A percentile compares a stretch with the other conserved stretches of the same genome.
These are phyloP conservation scores for Thaumetopoea pityocampa DNA, from an alignment of 1,140 invertebrate genomes.

Conservation along the genomic window DNA sequence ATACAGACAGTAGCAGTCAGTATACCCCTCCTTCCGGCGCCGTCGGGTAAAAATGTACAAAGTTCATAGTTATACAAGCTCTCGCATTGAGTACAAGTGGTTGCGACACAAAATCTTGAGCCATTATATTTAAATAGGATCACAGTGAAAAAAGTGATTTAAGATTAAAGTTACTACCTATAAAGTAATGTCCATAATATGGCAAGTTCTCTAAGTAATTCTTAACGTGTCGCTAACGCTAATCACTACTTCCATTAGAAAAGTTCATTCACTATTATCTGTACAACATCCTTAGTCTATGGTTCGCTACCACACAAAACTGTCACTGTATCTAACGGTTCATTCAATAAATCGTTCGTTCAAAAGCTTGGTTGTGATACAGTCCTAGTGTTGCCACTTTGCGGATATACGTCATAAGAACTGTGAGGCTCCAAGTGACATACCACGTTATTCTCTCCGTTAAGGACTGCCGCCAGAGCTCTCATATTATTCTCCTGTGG, in stretches of 20 bases:
- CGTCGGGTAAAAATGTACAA: too few species aligned
- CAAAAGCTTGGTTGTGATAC: slow-evolving; percentile 76
- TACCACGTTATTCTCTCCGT: slow-evolving; percentile 87
- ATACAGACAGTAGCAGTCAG: too few species aligned
- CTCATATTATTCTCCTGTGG: slow-evolving; percentile 77
- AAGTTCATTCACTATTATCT: slow-evolving; percentile 60
- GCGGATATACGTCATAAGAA: slow-evolving; percentile 70
- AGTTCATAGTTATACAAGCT: too few species aligned
- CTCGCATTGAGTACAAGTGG: slow-evolving; percentile 27
- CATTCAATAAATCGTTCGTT: too few species aligned
- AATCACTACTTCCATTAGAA: slow-evolving; percentile 67
- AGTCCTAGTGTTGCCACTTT: slow-evolving; percentile 74
- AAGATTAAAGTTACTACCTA: slow-evolving; percentile 62
- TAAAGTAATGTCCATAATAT: slow-evolving; percentile 67
- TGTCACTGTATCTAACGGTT: slow-evolving; percentile 14
- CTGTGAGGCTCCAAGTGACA: slow-evolving; percentile 85
- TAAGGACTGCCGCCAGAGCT: slow-evolving; percentile 85
- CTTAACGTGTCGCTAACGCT: slow-evolving; percentile 50
- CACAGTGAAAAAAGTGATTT: slow-evolving; percentile 75
- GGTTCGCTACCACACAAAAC: slow-evolving; percentile 3
- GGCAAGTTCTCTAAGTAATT: slow-evolving; percentile 67
- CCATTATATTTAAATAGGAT: slow-evolving; percentile 71
- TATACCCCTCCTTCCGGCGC: too few species aligned
- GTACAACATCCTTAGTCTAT: slow-evolving; percentile 35
- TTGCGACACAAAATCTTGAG: slow-evolving; percentile 65